phyloP scores from a whole-genome alignment of 2,888 invertebrate species.

The Leptinotarsa peninsularis region DNA sequence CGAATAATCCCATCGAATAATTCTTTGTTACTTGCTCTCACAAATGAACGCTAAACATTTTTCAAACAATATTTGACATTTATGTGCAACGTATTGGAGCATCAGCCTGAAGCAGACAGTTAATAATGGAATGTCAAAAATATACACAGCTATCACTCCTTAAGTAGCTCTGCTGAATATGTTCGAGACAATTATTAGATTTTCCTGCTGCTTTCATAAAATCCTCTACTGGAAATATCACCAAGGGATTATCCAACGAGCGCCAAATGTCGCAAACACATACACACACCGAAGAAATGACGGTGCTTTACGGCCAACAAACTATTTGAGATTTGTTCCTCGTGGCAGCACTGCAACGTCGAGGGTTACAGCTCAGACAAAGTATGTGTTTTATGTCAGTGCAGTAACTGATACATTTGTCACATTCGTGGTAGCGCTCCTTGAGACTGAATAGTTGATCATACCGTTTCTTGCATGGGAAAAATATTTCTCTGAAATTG shows the following conservation, averaged over 20 bases:
- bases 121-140: too few relatives aligned
- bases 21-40: too few relatives aligned
- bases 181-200: background rate
- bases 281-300: slow-evolving; percentile 34
- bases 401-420: slow-evolving; percentile 25
- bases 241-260: slow-evolving; percentile 31
- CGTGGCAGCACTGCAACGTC: slow-evolving; percentile 34
- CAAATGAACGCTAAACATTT: too few relatives aligned
- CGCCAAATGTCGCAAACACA: slow-evolving; percentile 34
- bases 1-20: too few relatives aligned
- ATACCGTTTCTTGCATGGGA: background rate
- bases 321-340: slow-evolving; percentile 37
- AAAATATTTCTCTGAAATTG: background rate
- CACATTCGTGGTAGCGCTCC: slow-evolving; percentile 22
- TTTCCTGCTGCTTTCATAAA: background rate
- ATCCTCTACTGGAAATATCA: background rate
- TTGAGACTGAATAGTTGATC: slow-evolving; percentile 27
- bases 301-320: slow-evolving; percentile 41
- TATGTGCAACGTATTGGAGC: too few relatives aligned
- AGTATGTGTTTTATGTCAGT: slow-evolving; percentile 34
- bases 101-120: too few relatives aligned
- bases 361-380: slow-evolving; percentile 26
- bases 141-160: background rate
- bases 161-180: background rate
- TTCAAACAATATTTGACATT: too few relatives aligned